Base-by-base conservation (phyloP, 2,113 vertebrate species). In the Elephantulus edwardii region DNA sequence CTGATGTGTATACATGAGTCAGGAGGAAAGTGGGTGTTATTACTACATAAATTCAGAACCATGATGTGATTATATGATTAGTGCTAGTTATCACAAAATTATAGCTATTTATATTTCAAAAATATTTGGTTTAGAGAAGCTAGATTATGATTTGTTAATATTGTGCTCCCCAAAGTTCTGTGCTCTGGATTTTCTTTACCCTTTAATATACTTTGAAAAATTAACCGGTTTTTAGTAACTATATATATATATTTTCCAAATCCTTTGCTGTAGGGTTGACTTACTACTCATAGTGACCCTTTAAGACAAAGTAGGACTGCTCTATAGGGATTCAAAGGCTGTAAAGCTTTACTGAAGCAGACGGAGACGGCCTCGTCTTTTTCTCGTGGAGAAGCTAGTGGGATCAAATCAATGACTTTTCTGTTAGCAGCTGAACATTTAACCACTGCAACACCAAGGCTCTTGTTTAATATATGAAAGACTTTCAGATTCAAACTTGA, bases 71-170 rank as follows among this genome's bases (percentile, higher is more conserved):
- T 95, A 94, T 82, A 84, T 42, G 89, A 95, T 95, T 91, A 93
- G 89, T 58, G 38, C 62, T 93, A 93, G 83, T 87, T 93, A 93
- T 89, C 83, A 88, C 68, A 93, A 83, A 95, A 95, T 91, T 93
- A 94, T 30, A 90, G 90, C 88, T 94, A 94, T 95, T 92, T 90
- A 86, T 96, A 90, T 88, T 81, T 95, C 60, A 91, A 93, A 92
- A 56, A 30, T 52, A 33, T 60, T 91, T 72, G 44, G 88, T 88
- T 85, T 86, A 48, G 33, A 80, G 40, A 68, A 87, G 64, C 48
- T 68, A 74, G 38, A 93, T 91, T 93, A 80, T 83, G 48, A 77
- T 24, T 90, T 88, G 76, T 94, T 91, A 82, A 95, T 89, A 83
- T 35, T 56, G 46, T 81, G 35, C 74, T 89, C 46, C 16, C 17